Conservation (phyloP, 2,888 invertebrate genomes). For the Drosophila prostipennis region DNA sequence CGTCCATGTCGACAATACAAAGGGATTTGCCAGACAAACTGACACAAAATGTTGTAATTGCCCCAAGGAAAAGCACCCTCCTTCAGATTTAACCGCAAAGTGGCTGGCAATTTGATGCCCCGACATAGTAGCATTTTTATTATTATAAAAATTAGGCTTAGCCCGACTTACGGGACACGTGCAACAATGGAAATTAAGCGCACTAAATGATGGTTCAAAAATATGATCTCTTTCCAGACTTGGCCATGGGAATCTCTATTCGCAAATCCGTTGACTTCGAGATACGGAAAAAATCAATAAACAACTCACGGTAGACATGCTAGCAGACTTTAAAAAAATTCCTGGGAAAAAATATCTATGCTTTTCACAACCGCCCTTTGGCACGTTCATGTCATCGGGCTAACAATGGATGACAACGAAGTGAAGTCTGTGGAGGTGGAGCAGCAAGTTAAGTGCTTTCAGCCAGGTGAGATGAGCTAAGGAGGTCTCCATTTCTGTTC, state of each 20-base stretch:
- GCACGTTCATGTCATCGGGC: slow-evolving; percentile 78
- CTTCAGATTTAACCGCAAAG: slow-evolving; percentile 59
- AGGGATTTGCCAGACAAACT: slow-evolving; percentile 73
- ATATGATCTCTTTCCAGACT: slow-evolving; percentile 83
- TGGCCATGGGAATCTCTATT: slow-evolving; percentile 15
- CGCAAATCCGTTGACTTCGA: slow-evolving; percentile 1
- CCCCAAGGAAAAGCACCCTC: slow-evolving; percentile 41
- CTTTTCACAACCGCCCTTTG: slow-evolving; percentile 65
- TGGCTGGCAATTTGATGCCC: slow-evolving; percentile 50
- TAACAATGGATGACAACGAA: slow-evolving; percentile 61
- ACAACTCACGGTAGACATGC: neutral
- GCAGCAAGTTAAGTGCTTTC: slow-evolving; percentile 31
- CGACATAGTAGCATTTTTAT: slow-evolving; percentile 62
- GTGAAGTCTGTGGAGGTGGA: slow-evolving; percentile 23
- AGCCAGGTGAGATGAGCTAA: slow-evolving; percentile 16
- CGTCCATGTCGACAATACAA: slow-evolving; percentile 38
- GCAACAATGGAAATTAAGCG: slow-evolving; percentile 53
- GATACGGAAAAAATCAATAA: slow-evolving; percentile 40
- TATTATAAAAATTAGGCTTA: slow-evolving; percentile 80
- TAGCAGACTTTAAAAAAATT: slow-evolving; percentile 25
- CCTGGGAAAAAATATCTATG: slow-evolving; percentile 16
- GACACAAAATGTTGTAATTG: slow-evolving; percentile 80
- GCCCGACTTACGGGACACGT: slow-evolving; percentile 66
- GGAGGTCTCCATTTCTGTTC: neutral
- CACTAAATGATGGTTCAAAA: slow-evolving; percentile 69